Percentiles rank a stretch among this genome's conserved stretches.
These are phyloP conservation scores for Megalonaias nervosa DNA, from an alignment of 1,140 invertebrate species.

Conservation along the genomic window DNA sequence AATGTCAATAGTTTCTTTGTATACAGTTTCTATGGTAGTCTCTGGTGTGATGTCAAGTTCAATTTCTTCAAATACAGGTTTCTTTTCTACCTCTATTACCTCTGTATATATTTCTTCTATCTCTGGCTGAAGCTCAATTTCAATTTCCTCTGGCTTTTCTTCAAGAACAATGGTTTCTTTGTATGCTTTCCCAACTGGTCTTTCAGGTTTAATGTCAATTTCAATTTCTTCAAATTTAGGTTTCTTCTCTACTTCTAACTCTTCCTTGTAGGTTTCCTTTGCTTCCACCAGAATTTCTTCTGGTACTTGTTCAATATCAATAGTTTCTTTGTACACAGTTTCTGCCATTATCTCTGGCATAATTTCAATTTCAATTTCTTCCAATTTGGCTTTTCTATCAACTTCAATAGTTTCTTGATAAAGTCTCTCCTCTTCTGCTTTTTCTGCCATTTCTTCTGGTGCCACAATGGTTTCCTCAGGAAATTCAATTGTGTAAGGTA, in stretches of 20 bases:
- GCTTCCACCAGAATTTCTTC: slow-evolving; percentile 9
- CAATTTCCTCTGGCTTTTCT: slow-evolving; percentile 7
- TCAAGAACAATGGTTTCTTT: slow-evolving; percentile 8
- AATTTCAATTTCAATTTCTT: slow-evolving; percentile 5
- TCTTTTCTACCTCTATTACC: slow-evolving; percentile 4
- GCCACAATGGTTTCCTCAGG: too few species aligned
- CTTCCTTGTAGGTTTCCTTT: background rate
- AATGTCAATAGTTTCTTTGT: slow-evolving; percentile 7
- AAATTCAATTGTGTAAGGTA: too few species aligned
- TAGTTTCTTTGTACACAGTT: slow-evolving; percentile 7
- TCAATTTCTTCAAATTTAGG: slow-evolving; percentile 11
- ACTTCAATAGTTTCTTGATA: slow-evolving; percentile 21
- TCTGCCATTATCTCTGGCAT: slow-evolving; percentile 2
- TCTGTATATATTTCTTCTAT: slow-evolving; percentile 2
- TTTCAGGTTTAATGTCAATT: slow-evolving; percentile 8
- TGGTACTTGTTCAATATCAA: slow-evolving; percentile 19
- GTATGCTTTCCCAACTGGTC: background rate
- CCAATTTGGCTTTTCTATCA: slow-evolving; percentile 11
- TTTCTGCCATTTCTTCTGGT: slow-evolving; percentile 1
- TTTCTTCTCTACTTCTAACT: slow-evolving; percentile 9
- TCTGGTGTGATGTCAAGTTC: background rate
- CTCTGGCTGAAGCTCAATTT: slow-evolving; percentile 14
- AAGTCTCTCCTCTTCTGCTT: slow-evolving; percentile 3
- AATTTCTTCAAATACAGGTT: slow-evolving; percentile 4
- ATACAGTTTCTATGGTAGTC: background rate